Base-by-base conservation (phyloP, 1,140 invertebrate species). In the Eubasilissa regina region DNA sequence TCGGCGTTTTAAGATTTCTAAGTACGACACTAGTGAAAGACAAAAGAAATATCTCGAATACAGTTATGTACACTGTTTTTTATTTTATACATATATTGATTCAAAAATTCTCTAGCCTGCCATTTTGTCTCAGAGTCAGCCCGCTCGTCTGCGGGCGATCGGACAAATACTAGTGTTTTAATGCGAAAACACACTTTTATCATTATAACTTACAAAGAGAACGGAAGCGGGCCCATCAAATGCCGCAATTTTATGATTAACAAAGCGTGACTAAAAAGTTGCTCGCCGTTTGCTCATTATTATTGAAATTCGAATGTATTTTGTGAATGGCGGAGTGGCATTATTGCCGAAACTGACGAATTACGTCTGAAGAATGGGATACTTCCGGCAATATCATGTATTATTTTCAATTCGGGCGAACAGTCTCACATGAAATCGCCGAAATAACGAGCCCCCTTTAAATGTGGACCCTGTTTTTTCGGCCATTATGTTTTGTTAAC, bases 181-280 rank as follows among this genome's bases (percentile, higher is more conserved):
- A 81, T 81, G 75, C 74, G 80, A 81, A 77, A 81, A 77, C 76
- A 81, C 58, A 78, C 75, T 77, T 77, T 78, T 74, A 81, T 78
- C 75, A 81, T 81, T 78, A 81, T 72, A 15, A 44, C 68, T 60
- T 60, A 81, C 80, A 81, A 81, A 78, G 76, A 72, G 75, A 75
- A 78, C 80, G 80, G 80, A 81, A 81, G 80, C 80, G 74, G 60
- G n/a, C 25, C n/a, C 76, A 81, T 78, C 68, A 66, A 78, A 81
- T 81, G 80, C 70, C 80, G 80, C 80, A 81, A 81, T 81, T 81
- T 81, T 45, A 76, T 53, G 80, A 68, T 81, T 81, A 81, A 81
- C 80, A 81, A 81, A 78, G 55, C 80, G 76, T 81, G 72, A 78
- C 80, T 78, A 78, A 78, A 81, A 81, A 78, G 80, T 81, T 81